phyloP scores from a whole-genome alignment of 2,113 vertebrate species.

The Toxotes chatareus region DNA sequence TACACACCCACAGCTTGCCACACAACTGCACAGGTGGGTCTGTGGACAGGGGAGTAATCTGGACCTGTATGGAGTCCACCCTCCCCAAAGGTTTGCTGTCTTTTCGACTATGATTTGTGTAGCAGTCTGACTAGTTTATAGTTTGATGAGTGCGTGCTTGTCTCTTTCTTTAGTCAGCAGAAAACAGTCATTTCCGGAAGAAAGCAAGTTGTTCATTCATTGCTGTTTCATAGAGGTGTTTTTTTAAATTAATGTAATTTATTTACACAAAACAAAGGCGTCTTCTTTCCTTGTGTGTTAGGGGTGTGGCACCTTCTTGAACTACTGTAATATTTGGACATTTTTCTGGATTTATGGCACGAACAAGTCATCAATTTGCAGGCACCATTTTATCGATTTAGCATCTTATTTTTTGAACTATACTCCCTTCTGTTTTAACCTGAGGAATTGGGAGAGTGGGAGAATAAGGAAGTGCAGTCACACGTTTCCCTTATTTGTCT shows the following conservation, averaged over 20 bases:
- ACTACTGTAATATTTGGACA: not conserved
- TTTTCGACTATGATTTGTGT: not conserved
- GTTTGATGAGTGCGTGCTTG: not conserved
- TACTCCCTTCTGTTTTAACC: not conserved
- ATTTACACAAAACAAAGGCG: not conserved
- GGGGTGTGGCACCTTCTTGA: constrained; percentile 27
- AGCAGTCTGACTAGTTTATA: not conserved
- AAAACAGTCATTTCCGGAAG: not conserved
- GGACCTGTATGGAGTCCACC: constrained; percentile 62
- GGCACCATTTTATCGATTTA: not conserved
- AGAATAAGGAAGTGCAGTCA: not conserved
- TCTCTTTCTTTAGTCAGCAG: not conserved
- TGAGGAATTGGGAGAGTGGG: not conserved
- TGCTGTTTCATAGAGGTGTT: not conserved
- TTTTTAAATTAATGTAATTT: not conserved
- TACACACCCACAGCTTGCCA: not conserved
- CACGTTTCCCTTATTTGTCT: not conserved
- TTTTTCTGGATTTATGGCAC: not conserved
- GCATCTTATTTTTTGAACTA: not conserved
- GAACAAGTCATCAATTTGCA: not conserved
- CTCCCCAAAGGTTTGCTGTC: constrained; percentile 61
- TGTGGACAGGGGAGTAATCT: constrained; percentile 26
- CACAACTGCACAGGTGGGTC: constrained; percentile 27
- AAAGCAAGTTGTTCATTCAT: not conserved
- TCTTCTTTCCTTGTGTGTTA: not conserved